Percentiles rank a stretch among this genome's conserved stretches.
These are phyloP conservation scores for Solenopsis invicta DNA, from an alignment of 1,140 invertebrate species.

Conservation along the genomic window DNA sequence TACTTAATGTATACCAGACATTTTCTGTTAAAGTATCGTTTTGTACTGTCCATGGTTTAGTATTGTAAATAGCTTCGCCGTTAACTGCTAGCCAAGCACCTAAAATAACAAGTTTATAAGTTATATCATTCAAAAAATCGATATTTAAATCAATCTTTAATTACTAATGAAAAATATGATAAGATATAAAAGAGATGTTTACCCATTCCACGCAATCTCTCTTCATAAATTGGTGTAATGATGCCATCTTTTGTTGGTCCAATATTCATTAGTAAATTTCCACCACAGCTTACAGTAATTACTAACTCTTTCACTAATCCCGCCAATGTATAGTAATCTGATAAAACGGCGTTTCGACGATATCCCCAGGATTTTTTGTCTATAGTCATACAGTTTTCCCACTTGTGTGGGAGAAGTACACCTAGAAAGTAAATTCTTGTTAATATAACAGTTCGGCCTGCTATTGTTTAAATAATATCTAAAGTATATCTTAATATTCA, in stretches of 20 bases:
- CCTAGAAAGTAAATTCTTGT: slow-evolving; percentile 83
- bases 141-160: neutral
- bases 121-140: no score
- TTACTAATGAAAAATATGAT: slow-evolving; percentile 4
- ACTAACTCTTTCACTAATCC: slow-evolving; percentile 92
- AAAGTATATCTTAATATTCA: no score
- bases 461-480: no score
- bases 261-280: slow-evolving; percentile 96
- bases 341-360: slow-evolving; percentile 91
- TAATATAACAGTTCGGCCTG: slow-evolving; percentile 63
- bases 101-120: no score
- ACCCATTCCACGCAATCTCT: slow-evolving; percentile 92
- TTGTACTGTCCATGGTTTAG: slow-evolving; percentile 92
- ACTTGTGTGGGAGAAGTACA: slow-evolving; percentile 92
- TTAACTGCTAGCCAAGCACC: slow-evolving; percentile 94
- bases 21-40: slow-evolving; percentile 92
- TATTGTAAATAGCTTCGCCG: slow-evolving; percentile 96
- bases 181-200: slow-evolving; percentile 59
- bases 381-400: slow-evolving; percentile 97
- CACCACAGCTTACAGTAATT: slow-evolving; percentile 95
- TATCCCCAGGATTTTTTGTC: slow-evolving; percentile 97
- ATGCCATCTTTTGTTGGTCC: slow-evolving; percentile 96
- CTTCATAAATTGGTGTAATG: slow-evolving; percentile 96
- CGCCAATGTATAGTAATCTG: slow-evolving; percentile 91
- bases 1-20: slow-evolving; percentile 92